Conservation (phyloP, 2,888 invertebrate genomes). For the Beris chalybata region DNA sequence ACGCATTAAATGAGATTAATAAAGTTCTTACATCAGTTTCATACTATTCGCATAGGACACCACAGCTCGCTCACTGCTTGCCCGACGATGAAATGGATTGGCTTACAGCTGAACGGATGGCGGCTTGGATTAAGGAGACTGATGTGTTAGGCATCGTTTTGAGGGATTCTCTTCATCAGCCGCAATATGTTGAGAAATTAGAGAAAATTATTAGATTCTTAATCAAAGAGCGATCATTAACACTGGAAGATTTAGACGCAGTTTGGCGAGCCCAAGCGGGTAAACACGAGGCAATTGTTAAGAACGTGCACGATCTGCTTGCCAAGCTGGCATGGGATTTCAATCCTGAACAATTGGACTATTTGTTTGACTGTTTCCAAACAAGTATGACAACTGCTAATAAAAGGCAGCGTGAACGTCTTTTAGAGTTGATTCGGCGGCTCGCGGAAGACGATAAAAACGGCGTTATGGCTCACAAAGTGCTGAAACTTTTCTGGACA, state of each 20-base stretch:
- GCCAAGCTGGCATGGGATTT: constrained; percentile 99
- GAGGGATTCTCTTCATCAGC: constrained; percentile 94
- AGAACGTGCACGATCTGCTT: constrained; percentile 93
- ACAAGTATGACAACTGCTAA: constrained; percentile 94
- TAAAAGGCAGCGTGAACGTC: constrained; percentile 92
- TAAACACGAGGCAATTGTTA: constrained; percentile 97
- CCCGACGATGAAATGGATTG: constrained; percentile 84
- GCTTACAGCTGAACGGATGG: constrained; percentile 92
- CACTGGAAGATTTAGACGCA: constrained; percentile 88
- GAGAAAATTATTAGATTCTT: constrained; percentile 97
- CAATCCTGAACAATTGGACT: constrained; percentile 94
- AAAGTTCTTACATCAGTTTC: constrained; percentile 91
- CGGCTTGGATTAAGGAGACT: constrained; percentile 96
- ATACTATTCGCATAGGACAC: constrained; percentile 77
- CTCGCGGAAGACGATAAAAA: constrained; percentile 98
- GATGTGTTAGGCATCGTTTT: constrained; percentile 93
- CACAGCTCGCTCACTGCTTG: constrained; percentile 65
- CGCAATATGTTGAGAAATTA: constrained; percentile 95
- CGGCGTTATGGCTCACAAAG: constrained; percentile 98
- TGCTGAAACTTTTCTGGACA: constrained; percentile 93
- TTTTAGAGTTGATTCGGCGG: constrained; percentile 90
- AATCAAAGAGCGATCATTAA: constrained; percentile 89
- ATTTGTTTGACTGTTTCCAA: constrained; percentile 93
- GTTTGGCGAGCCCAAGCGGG: constrained; percentile 97
- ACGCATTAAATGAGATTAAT: constrained; percentile 96